Evolutionary conservation across 2,888 invertebrate genomes (phyloP).

Genomic region (Hirtodrosophila alboralis): DNA sequence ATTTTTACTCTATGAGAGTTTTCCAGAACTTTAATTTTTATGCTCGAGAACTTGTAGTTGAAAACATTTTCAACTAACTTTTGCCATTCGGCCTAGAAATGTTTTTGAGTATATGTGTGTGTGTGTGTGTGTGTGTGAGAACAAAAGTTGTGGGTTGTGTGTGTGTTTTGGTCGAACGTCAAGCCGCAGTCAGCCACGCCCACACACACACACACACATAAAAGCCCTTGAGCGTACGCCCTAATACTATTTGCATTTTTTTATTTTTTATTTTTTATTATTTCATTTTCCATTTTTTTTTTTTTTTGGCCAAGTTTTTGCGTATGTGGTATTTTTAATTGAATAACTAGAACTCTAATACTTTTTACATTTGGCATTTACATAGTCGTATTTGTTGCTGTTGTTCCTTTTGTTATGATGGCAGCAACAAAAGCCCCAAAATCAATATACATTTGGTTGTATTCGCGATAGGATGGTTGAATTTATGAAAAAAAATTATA

Average conservation of each 20-base stretch:
- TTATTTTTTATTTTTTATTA: constrained; percentile 35
- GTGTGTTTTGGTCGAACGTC: constrained; percentile 44
- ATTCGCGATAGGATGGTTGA: neutral
- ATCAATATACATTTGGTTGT: constrained; percentile 26
- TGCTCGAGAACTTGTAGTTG: constrained; percentile 25
- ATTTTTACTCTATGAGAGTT: constrained; percentile 21
- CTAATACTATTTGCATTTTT: constrained; percentile 66
- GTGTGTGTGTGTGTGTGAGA: constrained; percentile 11
- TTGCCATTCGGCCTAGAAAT: constrained; percentile 56
- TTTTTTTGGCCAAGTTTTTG: constrained; percentile 34
- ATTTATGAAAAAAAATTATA: too few species aligned
- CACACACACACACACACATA: constrained; percentile 8
- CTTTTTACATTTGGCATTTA: constrained; percentile 16
- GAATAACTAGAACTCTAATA: constrained; percentile 67
- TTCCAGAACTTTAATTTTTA: constrained; percentile 50
- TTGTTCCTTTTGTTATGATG: constrained; percentile 15
- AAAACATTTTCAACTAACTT: constrained; percentile 59
- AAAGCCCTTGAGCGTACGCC: constrained; percentile 33
- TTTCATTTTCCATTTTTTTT: constrained; percentile 49
- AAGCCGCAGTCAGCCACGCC: constrained; percentile 42
- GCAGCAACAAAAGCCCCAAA: constrained; percentile 3
- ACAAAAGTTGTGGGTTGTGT: constrained; percentile 39
- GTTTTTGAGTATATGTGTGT: constrained; percentile 15
- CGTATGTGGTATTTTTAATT: constrained; percentile 62
- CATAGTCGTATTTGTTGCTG: constrained; percentile 7